A percentile compares a stretch with the other conserved stretches of the same genome.
Conservation (phyloP, 2,113 vertebrate genomes). For the Myrmecophaga tridactyla region DNA sequence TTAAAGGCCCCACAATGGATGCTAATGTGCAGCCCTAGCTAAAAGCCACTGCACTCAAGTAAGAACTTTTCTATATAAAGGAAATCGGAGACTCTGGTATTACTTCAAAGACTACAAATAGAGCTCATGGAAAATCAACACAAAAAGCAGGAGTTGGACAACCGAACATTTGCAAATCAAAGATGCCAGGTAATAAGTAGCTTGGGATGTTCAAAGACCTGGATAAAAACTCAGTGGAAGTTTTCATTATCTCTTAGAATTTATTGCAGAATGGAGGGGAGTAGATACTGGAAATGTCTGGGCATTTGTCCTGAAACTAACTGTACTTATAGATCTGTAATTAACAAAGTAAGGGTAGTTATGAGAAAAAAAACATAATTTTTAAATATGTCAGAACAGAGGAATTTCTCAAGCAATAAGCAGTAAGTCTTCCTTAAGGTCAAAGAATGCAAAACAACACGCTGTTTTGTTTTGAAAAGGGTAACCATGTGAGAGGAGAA, state of each 20-base stretch:
- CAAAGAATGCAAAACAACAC: background rate
- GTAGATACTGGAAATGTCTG: background rate
- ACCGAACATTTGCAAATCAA: constrained; percentile 42
- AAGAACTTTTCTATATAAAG: background rate
- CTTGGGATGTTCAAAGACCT: constrained; percentile 26
- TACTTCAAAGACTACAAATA: constrained; percentile 26
- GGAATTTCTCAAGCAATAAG: background rate
- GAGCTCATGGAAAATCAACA: constrained; percentile 18
- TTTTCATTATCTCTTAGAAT: constrained; percentile 36
- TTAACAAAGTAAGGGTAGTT: background rate
- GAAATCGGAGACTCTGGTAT: background rate
- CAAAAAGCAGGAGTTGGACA: constrained; percentile 27
- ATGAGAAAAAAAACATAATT: background rate
- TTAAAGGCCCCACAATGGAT: background rate
- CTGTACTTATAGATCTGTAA: constrained; percentile 4
- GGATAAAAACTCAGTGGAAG: constrained; percentile 11
- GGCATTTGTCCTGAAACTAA: constrained; percentile 42
- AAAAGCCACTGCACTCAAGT: background rate
- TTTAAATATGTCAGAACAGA: background rate
- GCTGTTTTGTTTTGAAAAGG: constrained; percentile 22
- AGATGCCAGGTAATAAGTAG: constrained; percentile 17
- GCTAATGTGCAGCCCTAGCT: background rate
- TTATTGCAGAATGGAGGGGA: background rate
- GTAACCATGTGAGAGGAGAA: background rate
- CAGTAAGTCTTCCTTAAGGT: background rate